These are phyloP conservation scores for Saxidomus purpurata DNA, from an alignment of 1,140 invertebrate genomes.

Conservation along the genomic window DNA sequence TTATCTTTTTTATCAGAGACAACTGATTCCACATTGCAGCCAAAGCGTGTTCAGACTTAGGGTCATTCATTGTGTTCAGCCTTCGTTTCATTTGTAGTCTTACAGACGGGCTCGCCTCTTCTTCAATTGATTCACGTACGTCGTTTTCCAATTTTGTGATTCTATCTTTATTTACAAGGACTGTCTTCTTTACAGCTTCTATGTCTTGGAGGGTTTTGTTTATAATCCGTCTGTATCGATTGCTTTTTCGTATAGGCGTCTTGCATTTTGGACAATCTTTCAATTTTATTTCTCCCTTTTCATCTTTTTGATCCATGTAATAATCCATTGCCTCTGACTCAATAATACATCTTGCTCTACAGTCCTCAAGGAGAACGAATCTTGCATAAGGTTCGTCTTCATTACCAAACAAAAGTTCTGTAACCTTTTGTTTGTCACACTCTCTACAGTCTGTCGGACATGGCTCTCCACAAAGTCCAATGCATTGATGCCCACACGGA, in stretches of 20 bases:
- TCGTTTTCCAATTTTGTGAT: constrained; percentile 13
- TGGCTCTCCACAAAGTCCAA: constrained; percentile 89
- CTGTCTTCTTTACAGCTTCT: constrained; percentile 87
- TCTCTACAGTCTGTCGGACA: constrained; percentile 83
- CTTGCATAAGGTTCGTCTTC: constrained; percentile 83
- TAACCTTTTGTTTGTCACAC: constrained; percentile 86
- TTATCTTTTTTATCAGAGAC: background rate
- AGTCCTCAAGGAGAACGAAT: constrained; percentile 78
- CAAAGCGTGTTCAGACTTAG: constrained; percentile 31
- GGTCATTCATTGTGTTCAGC: background rate
- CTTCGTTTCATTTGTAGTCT: background rate
- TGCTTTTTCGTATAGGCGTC: constrained; percentile 88
- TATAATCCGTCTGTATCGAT: constrained; percentile 89
- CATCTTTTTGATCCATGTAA: constrained; percentile 86
- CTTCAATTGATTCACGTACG: constrained; percentile 22
- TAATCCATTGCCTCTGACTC: constrained; percentile 72
- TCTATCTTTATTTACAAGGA: constrained; percentile 70
- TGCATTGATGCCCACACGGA: constrained; percentile 90
- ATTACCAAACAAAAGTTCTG: constrained; percentile 87
- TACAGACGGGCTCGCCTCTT: background rate
- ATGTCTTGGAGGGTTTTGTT: constrained; percentile 88
- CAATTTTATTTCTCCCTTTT: constrained; percentile 86
- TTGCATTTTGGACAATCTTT: constrained; percentile 90
- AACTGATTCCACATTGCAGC: constrained; percentile 40
- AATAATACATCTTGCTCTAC: constrained; percentile 74